Evolutionary conservation across 92 coral and sea anemone genomes (phyloP).

Genomic region (Phenganax subtilis): DNA sequence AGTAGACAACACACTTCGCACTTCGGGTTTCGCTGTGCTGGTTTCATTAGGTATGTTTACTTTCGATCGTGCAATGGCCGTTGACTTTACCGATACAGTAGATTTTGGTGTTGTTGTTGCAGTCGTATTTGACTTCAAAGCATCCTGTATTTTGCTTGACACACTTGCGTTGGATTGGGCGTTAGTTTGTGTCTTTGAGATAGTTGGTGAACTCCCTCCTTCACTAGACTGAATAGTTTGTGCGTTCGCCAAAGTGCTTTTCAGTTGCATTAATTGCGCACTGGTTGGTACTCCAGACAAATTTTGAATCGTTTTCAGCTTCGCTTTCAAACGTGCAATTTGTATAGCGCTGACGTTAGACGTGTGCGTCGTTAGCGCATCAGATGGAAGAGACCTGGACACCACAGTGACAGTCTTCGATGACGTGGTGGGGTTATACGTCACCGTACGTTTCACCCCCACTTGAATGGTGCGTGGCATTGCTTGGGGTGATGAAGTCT

Average conservation of each 20-base stretch:
- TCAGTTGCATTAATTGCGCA: neutral
- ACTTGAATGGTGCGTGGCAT: slow-evolving; percentile 36
- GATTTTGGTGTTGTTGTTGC: neutral
- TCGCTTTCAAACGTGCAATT: neutral
- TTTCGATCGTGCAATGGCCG: too few species aligned
- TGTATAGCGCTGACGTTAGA: neutral
- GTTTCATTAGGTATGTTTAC: too few species aligned
- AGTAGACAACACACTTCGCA: neutral
- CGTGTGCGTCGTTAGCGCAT: neutral
- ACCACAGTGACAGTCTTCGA: slow-evolving; percentile 14
- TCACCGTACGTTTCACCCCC: slow-evolving; percentile 36
- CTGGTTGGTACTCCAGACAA: neutral
- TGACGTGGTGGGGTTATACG: slow-evolving; percentile 13
- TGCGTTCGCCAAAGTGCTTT: neutral
- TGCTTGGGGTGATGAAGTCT: slow-evolving; percentile 20
- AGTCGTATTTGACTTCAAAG: neutral
- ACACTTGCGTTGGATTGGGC: neutral
- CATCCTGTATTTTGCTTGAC: neutral
- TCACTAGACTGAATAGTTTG: neutral
- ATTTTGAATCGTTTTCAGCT: neutral
- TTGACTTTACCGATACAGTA: neutral
- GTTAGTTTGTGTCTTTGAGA: neutral
- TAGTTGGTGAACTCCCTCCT: neutral
- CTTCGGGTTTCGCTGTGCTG: neutral
- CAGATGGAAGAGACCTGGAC: slow-evolving; percentile 28